A percentile compares a stretch with the other conserved stretches of the same genome.
Evolutionary conservation across 2,888 invertebrate species (phyloP).

Genomic region (Drosophila paranaensis): DNA sequence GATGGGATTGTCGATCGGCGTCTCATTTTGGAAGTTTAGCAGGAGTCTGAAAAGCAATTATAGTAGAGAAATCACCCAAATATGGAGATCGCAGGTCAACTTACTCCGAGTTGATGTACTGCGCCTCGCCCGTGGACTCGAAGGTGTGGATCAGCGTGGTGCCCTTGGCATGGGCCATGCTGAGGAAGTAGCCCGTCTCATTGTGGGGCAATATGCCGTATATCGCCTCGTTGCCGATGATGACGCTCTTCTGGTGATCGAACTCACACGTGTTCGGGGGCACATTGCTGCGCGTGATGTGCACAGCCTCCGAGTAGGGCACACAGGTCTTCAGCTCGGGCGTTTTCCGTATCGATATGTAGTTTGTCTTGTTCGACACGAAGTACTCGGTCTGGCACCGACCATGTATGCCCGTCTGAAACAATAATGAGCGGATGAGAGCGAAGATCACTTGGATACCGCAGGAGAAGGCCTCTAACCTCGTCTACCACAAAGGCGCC

Average conservation of each 20-base stretch:
- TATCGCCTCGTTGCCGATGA: constrained; percentile 84
- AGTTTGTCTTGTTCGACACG: constrained; percentile 84
- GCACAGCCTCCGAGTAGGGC: constrained; percentile 83
- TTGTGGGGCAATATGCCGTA: constrained; percentile 83
- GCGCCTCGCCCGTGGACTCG: constrained; percentile 84
- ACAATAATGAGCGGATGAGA: neutral
- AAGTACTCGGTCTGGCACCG: constrained; percentile 86
- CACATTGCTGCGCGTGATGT: constrained; percentile 84
- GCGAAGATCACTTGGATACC: constrained; percentile 2
- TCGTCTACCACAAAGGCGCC: constrained; percentile 85
- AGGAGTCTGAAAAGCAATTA: constrained; percentile 64
- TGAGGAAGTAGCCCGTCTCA: constrained; percentile 83
- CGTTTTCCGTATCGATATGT: constrained; percentile 84
- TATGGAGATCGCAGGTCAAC: constrained; percentile 1
- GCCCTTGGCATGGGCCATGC: constrained; percentile 84
- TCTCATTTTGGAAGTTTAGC: constrained; percentile 82
- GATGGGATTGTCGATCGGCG: constrained; percentile 83
- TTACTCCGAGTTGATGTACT: constrained; percentile 84
- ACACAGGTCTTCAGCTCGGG: constrained; percentile 84
- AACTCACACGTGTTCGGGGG: constrained; percentile 84
- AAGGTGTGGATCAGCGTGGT: constrained; percentile 84
- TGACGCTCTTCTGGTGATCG: constrained; percentile 84
- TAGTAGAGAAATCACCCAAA: neutral
- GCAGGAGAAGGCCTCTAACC: constrained; percentile 63
- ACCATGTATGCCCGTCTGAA: constrained; percentile 87